phyloP scores from a whole-genome alignment of 37 sponge, comb jelly and placozoan species.

The Beroe ovata region DNA sequence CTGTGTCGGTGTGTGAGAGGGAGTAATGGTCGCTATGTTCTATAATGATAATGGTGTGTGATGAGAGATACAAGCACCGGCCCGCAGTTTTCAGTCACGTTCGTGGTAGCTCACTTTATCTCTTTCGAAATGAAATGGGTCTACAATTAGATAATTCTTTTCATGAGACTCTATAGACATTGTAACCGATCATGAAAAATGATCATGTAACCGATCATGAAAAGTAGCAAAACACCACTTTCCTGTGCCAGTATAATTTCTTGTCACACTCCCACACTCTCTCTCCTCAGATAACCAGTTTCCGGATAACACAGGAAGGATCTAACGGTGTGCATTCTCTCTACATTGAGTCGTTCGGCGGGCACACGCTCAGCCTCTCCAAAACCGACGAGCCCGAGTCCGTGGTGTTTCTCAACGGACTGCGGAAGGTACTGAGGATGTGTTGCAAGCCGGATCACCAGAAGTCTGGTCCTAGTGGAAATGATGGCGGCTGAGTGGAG shows the following conservation, averaged over 20 bases:
- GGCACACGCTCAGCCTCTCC: not conserved
- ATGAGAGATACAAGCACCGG: too few species aligned
- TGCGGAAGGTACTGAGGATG: conserved; percentile 44
- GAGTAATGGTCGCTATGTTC: too few species aligned
- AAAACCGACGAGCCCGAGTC: conserved; percentile 30
- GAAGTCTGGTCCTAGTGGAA: conserved; percentile 14
- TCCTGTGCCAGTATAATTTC: too few species aligned
- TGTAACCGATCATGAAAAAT: too few species aligned
- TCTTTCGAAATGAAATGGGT: too few species aligned
- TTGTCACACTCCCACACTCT: not conserved
- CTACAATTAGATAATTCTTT: too few species aligned
- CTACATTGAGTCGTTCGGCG: conserved; percentile 9
- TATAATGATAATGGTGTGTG: too few species aligned
- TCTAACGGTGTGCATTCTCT: conserved; percentile 10
- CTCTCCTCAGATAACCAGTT: conserved; percentile 42
- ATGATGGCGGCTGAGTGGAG: conserved; percentile 26
- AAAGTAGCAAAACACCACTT: not conserved
- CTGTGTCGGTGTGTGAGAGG: too few species aligned
- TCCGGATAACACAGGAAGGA: conserved; percentile 13
- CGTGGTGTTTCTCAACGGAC: conserved; percentile 22
- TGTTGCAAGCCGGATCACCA: conserved; percentile 51
- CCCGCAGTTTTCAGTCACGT: too few species aligned
- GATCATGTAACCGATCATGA: too few species aligned
- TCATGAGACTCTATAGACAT: too few species aligned
- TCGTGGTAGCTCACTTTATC: too few species aligned